A percentile compares a stretch with the other conserved stretches of the same genome.
These are phyloP conservation scores for Hypena proboscidalis DNA, from an alignment of 2,888 invertebrate species.

Conservation along the genomic window DNA sequence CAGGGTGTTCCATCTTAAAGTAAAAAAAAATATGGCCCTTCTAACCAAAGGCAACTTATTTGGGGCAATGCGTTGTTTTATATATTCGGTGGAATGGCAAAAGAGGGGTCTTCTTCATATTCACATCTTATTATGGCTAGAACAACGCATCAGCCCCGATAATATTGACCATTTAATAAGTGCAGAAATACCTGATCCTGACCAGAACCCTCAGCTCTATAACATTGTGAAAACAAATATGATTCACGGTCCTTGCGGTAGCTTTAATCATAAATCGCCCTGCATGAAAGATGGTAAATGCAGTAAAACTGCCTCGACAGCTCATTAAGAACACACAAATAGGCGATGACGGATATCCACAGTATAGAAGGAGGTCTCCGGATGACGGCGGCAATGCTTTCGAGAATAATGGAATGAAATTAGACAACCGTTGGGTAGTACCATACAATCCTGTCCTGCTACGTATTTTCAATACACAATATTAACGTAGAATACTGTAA, in stretches of 20 bases:
- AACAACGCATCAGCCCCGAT: too few species aligned
- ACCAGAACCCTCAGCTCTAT: conserved; percentile 6
- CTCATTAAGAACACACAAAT: conserved; percentile 48
- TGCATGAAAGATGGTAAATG: conserved; percentile 46
- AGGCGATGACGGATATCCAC: conserved; percentile 35
- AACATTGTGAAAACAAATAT: conserved; percentile 7
- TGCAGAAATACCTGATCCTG: conserved; percentile 15
- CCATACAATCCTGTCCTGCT: conserved; percentile 38
- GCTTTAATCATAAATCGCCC: conserved; percentile 17
- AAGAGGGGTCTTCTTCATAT: too few species aligned
- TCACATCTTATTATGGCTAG: too few species aligned
- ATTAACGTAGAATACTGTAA: conserved; percentile 30
- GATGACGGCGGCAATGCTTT: conserved; percentile 13
- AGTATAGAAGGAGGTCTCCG: conserved; percentile 9
- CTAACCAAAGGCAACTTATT: too few species aligned
- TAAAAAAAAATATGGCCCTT: too few species aligned
- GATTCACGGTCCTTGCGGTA: conserved; percentile 24
- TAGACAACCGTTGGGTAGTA: conserved; percentile 46
- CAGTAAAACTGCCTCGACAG: conserved; percentile 49
- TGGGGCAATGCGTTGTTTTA: too few species aligned
- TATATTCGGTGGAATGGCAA: too few species aligned
- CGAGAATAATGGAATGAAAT: neutral
- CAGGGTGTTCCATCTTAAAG: too few species aligned
- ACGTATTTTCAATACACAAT: conserved; percentile 27
- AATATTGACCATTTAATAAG: conserved; percentile 17